These are phyloP conservation scores for Motacilla tschutschensis DNA, from an alignment of 2,113 vertebrate genomes.

Conservation along the genomic window DNA sequence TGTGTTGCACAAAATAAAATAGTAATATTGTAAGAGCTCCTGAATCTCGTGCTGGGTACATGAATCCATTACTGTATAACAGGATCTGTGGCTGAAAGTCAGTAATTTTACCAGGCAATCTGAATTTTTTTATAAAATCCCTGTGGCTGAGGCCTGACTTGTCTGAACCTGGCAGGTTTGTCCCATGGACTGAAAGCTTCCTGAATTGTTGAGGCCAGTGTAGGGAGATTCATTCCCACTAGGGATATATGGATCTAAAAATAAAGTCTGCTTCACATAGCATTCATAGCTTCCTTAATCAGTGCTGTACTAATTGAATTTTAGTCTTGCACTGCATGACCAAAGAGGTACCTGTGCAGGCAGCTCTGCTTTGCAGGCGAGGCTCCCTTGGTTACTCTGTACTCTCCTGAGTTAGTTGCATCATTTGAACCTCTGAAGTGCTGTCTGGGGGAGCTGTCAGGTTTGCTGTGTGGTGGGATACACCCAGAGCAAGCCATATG, in stretches of 20 bases:
- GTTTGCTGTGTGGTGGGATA: not conserved
- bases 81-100: not conserved
- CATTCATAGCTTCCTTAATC: constrained; percentile 23
- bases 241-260: constrained; percentile 23
- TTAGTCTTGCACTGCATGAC: not conserved
- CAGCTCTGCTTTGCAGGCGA: not conserved
- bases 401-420: not conserved
- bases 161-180: not conserved
- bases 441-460: not conserved
- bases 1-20: not conserved
- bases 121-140: not conserved
- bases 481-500: not conserved
- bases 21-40: not conserved
- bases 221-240: not conserved
- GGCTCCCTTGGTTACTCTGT: not conserved
- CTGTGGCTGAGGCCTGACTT: not conserved
- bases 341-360: not conserved
- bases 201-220: not conserved
- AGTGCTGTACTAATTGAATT: not conserved
- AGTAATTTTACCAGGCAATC: not conserved
- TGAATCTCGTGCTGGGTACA: fast-evolving
- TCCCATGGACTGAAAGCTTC: not conserved
- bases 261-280: constrained; percentile 33
- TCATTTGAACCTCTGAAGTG: not conserved
- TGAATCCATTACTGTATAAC: not conserved